These are phyloP conservation scores for Margaritifera margaritifera DNA, from an alignment of 2,888 invertebrate genomes.

Conservation along the genomic window DNA sequence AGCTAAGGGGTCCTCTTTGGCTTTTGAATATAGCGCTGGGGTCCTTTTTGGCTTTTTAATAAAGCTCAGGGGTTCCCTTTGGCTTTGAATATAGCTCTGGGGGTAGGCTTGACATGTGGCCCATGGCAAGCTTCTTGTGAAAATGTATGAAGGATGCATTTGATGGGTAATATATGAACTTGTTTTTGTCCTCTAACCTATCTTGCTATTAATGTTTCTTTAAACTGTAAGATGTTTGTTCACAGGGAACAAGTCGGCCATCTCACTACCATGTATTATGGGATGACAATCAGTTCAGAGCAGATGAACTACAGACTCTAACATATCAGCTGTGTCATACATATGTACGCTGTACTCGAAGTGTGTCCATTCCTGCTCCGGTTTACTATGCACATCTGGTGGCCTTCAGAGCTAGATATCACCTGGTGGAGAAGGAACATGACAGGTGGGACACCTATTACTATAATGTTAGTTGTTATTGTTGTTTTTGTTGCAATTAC, in stretches of 20 bases:
- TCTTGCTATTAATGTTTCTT: too few relatives aligned
- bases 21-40: too few relatives aligned
- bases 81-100: too few relatives aligned
- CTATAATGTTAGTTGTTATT: too few relatives aligned
- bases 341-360: conserved; percentile 98
- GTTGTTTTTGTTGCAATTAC: too few relatives aligned
- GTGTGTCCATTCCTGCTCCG: conserved; percentile 94
- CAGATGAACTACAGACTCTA: conserved; percentile 98
- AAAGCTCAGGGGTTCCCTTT: too few relatives aligned
- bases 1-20: too few relatives aligned
- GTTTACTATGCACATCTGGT: conserved; percentile 90
- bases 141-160: background rate
- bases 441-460: conserved; percentile 80
- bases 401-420: conserved; percentile 98
- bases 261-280: conserved; percentile 99
- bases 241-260: conserved; percentile 96
- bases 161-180: background rate
- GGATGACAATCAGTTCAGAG: conserved; percentile 99
- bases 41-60: too few relatives aligned
- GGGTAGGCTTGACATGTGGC: background rate
- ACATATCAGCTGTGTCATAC: conserved; percentile 99
- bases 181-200: background rate
- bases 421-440: conserved; percentile 99
- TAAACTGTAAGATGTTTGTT: background rate
- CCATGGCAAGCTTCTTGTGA: too few relatives aligned